phyloP scores from a whole-genome alignment of 2,888 invertebrate genomes.

The Acrobasis consociella region DNA sequence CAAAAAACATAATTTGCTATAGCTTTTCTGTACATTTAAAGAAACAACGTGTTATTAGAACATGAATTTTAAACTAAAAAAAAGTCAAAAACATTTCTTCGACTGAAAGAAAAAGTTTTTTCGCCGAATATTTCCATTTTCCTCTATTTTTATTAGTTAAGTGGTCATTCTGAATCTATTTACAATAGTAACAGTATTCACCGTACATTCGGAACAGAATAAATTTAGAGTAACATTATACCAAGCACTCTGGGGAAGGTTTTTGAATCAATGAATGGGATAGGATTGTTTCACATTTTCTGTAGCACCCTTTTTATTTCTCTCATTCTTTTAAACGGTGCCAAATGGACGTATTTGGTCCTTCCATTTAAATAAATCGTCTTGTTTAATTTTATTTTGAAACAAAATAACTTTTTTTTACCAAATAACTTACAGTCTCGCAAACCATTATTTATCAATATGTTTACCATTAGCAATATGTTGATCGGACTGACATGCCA shows the following conservation, averaged over 20 bases:
- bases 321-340: conserved; percentile 6
- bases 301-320: conserved; percentile 19
- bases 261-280: conserved; percentile 59
- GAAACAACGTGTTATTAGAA: too few relatives aligned
- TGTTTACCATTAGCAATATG: too few relatives aligned
- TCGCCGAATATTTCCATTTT: neutral
- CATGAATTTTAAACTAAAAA: too few relatives aligned
- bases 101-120: too few relatives aligned
- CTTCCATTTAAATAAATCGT: neutral
- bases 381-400: neutral
- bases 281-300: conserved; percentile 35
- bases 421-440: too few relatives aligned
- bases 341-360: neutral
- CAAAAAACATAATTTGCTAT: too few relatives aligned
- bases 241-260: conserved; percentile 58
- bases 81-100: too few relatives aligned
- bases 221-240: conserved; percentile 64
- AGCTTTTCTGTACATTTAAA: too few relatives aligned
- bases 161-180: conserved; percentile 45
- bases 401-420: too few relatives aligned
- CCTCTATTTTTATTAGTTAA: conserved; percentile 21
- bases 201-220: conserved; percentile 55
- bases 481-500: too few relatives aligned
- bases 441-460: too few relatives aligned
- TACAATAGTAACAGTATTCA: conserved; percentile 62